Conservation (phyloP, 2,113 vertebrate species). For the Phasianus colchicus region DNA sequence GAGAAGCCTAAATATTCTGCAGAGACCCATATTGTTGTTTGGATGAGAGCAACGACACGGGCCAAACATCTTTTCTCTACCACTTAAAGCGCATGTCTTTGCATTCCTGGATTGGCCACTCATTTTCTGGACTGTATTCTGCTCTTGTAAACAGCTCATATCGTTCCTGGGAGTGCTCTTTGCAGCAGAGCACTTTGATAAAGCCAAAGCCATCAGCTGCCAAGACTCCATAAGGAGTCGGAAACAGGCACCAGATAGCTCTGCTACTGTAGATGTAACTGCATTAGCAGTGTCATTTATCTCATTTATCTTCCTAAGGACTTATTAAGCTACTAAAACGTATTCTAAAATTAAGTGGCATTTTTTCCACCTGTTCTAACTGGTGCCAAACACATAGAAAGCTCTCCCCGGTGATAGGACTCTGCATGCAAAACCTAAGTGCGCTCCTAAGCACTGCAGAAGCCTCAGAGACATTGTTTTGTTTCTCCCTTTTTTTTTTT, state of each 20-base stretch:
- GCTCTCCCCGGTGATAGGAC: background rate
- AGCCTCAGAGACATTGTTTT: background rate
- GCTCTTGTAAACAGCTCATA: conserved; percentile 59
- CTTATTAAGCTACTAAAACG: conserved; percentile 16
- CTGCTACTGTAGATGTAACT: background rate
- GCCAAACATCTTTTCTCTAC: conserved; percentile 53
- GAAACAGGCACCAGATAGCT: conserved; percentile 39
- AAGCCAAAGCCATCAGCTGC: conserved; percentile 55
- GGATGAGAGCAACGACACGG: background rate
- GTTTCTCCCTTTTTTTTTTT: background rate
- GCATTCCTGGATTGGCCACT: background rate
- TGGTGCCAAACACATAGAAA: background rate
- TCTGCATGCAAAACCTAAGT: background rate
- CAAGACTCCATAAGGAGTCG: conserved; percentile 51
- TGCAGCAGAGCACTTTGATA: conserved; percentile 43
- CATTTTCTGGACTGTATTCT: conserved; percentile 33
- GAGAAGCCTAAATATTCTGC: conserved; percentile 42
- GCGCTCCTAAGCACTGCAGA: conserved; percentile 7
- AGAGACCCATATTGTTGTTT: conserved; percentile 50
- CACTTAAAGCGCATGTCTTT: conserved; percentile 37
- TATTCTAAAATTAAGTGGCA: conserved; percentile 46
- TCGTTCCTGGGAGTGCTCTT: conserved; percentile 43
- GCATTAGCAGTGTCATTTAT: conserved; percentile 33
- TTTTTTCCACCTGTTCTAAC: conserved; percentile 52
- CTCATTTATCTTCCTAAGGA: conserved; percentile 39